Evolutionary conservation across 2,797 vertebrate species (phyloP), one percentile per base, ranked within the genome.

Genomic region (Apogon hyalosoma): DNA sequence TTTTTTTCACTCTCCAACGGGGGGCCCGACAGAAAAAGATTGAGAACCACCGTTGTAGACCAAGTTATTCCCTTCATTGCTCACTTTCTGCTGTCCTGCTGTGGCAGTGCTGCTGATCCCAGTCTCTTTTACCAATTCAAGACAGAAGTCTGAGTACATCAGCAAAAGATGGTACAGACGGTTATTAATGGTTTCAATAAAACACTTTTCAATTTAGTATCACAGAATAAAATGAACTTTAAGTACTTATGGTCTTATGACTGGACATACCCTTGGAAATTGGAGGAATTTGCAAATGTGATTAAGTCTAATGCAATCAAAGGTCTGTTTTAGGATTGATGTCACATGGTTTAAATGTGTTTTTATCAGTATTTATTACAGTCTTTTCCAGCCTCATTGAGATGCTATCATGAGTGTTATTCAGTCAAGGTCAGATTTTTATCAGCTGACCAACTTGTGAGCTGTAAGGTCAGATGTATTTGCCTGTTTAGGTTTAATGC

Each of bases 281-380:
- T 54, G 42, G 33, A 50, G 7, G 33, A 75, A 72, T 80, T 69
- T 49, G 61, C 4, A 51, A 67, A 83, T 82, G 38, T 24, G 47
- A 83, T 83, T 82, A 46, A 54, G 41, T 57, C n/a, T 57, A 67
- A 73, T 75, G 16, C 48, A 49, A 66, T 77, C 46, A 66, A 41
- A 68, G 43, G 46, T 24, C 47, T 64, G 21, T 75, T 70, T 65
- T 18, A 55, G 54, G 59, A 62, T 21, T 55, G 6, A 59, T 74
- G 52, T 72, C 72, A 68, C 45, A 55, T 38, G 58, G 43, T 69
- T 65, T 73, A 13, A 68, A 64, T 59, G 48, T 48, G 19, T 42
- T 46, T 64, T 41, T 28, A 51, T 47, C 19, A 39, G 11, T 46
- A 46, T 56, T 42, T 13, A 46, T 55, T 12, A 38, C 31, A 10